Evolutionary conservation across 2,797 vertebrate genomes (phyloP), one percentile per base, ranked within the genome.

Genomic region (Taenioides sp.): DNA sequence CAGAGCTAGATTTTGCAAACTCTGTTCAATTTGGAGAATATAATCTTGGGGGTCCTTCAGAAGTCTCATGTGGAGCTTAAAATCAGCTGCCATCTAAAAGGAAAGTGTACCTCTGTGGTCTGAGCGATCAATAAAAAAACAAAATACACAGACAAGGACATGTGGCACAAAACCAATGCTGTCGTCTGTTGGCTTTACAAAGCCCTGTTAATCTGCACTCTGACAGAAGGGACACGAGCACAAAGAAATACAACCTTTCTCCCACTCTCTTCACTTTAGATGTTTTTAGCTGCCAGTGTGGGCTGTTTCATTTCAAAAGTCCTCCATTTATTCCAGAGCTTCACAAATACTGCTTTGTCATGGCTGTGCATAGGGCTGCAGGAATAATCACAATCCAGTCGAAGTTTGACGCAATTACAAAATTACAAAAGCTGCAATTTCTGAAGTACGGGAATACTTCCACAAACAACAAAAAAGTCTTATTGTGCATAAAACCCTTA

Each of bases 41-140:
- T 59, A 18, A 59, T 28, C 5, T 11, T 62, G 54, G 54, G 54
- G 54, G 17, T 54, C 40, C 40, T 75, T 72, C 70, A 71, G 69
- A 73, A 57, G 25, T 25, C 18, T 57, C 22, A 27, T 10, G 67
- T 14, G 49, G 52, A 60, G 23, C 25, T 57, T 59, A 43, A 67
- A 55, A 60, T 2, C 54, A 47, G 40, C 18, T 54, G 65, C 50
- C 31, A 12, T 28, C 63, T n/a, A 5, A 55, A 60, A 78, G 28
- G 11, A 17, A 2, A 3, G 12, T 31, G 20, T 22, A 61, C 22
- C 52, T 64, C 63, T 25, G 34, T 65, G 57, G 65, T 47, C 37
- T 7, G 12, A 22, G 49, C 22, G 27, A 70, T 72, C 69, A 43
- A 71, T 72, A 72, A 25, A 2, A n/a, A 40, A 22, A 54, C 10